Base-by-base conservation (phyloP, 2,113 vertebrate genomes). In the Procavia capensis region DNA sequence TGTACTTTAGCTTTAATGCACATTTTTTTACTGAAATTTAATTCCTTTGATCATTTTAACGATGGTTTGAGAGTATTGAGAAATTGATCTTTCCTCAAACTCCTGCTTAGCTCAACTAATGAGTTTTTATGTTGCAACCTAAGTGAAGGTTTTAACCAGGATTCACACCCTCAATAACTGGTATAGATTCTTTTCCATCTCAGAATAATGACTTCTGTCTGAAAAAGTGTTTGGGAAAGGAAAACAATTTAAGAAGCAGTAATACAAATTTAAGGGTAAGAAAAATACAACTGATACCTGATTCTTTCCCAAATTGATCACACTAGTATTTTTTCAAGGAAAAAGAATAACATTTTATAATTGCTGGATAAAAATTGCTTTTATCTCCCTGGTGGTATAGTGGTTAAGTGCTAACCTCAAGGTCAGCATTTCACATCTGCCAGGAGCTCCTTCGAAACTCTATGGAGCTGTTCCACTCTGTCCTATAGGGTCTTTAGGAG, bases 291-390 rank as follows among this genome's bases (percentile, higher is more conserved):
- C 72, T 84, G 47, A 88, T 64, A 76, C 4, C 36, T 43, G 64
- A 74, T 75, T 88, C 43, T 68, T 75, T 59, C 22, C 27, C 29
- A 91, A 95, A 36, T 95, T 95, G 75, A 68, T 93, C 36, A 93
- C 11, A 61, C 25, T 84, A 36, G 80, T 68, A 94, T 85, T 94
- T 96, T 96, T 92, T 24, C 59, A 93, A 93, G n/a, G 3, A 91
- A 41, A 91, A 96, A 91, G 45, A 66, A 83, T 2, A 84, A 9
- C 25, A 47, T 57, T 72, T 89, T 61, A 75, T 3, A 95, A 64
- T 93, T 36, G 43, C 6, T 85, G 39, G 22, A n/a, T 82, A 64
- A 0, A 25, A 87, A 61, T 27, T 90, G 22, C 84, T 81, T 85
- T 85, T 59, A 81, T 43, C 85, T 84, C 31, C 85, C 54, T 84